These are phyloP conservation scores for Ophiodon elongatus DNA, from an alignment of 2,113 vertebrate genomes.

Conservation along the genomic window DNA sequence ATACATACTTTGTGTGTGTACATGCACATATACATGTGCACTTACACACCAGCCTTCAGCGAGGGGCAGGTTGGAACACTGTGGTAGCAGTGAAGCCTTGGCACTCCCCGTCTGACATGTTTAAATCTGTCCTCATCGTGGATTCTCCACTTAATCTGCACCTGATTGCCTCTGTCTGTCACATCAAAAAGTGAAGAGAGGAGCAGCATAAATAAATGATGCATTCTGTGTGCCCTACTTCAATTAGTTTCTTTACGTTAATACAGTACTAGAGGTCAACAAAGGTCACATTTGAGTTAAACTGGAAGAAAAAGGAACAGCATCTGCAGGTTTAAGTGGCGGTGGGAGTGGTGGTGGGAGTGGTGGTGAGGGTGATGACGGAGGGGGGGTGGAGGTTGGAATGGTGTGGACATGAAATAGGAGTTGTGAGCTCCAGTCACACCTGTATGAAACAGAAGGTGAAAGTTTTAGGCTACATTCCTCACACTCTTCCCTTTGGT, in stretches of 20 bases:
- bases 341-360: not conserved
- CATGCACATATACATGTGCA: constrained; percentile 35
- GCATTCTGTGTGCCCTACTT: constrained; percentile 9
- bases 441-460: constrained; percentile 64
- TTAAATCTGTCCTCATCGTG: constrained; percentile 77
- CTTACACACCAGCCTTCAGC: constrained; percentile 51
- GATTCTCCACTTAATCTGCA: constrained; percentile 70
- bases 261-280: not conserved
- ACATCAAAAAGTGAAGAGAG: constrained; percentile 52
- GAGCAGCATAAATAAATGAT: constrained; percentile 18
- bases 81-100: constrained; percentile 53
- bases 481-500: constrained; percentile 42
- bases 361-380: not conserved
- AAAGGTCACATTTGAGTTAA: constrained; percentile 5
- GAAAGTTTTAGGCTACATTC: constrained; percentile 61
- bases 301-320: not conserved
- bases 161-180: constrained; percentile 68
- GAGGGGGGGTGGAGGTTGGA: not conserved
- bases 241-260: not conserved
- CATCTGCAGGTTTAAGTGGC: constrained; percentile 9
- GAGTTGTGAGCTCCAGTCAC: constrained; percentile 47
- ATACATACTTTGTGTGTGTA: constrained; percentile 26
- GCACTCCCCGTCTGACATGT: constrained; percentile 78
- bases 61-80: constrained; percentile 80
- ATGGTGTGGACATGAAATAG: constrained; percentile 30